Evolutionary conservation across 1,140 invertebrate species (phyloP).

Genomic region (Steinernema khuongi): DNA sequence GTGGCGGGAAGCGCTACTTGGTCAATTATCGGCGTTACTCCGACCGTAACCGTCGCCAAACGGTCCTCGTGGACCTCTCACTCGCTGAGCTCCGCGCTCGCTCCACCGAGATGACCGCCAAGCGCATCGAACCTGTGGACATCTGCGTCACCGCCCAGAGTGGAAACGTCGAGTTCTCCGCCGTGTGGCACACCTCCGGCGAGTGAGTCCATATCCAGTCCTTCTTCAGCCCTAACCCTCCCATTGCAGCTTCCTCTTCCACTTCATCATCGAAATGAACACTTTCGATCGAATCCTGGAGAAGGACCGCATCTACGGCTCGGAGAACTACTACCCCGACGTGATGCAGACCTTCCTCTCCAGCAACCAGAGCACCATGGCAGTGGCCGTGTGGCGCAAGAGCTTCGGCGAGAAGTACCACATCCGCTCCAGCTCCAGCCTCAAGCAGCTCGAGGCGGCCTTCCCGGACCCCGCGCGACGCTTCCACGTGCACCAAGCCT

Average conservation of each 20-base stretch:
- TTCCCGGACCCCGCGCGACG: background rate
- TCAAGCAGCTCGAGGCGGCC: background rate
- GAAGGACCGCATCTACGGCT: background rate
- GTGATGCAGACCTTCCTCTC: background rate
- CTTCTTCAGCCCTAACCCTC: background rate
- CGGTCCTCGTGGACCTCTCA: background rate
- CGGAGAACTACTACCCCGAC: conserved; percentile 1
- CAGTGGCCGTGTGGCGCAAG: background rate
- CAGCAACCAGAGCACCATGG: background rate
- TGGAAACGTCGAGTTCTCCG: background rate
- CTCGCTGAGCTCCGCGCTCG: background rate
- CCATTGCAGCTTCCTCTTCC: background rate
- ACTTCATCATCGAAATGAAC: conserved; percentile 1
- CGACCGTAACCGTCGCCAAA: background rate
- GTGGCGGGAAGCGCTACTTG: background rate
- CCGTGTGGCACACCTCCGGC: background rate
- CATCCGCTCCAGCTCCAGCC: background rate
- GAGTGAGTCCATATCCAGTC: background rate
- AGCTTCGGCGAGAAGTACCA: background rate
- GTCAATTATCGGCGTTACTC: background rate
- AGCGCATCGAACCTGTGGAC: background rate
- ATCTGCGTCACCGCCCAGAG: background rate
- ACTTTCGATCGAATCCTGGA: background rate
- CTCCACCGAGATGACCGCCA: background rate
- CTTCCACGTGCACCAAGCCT: background rate